These are phyloP conservation scores for Aricia artaxerxes DNA, from an alignment of 2,888 invertebrate genomes.

Conservation along the genomic window DNA sequence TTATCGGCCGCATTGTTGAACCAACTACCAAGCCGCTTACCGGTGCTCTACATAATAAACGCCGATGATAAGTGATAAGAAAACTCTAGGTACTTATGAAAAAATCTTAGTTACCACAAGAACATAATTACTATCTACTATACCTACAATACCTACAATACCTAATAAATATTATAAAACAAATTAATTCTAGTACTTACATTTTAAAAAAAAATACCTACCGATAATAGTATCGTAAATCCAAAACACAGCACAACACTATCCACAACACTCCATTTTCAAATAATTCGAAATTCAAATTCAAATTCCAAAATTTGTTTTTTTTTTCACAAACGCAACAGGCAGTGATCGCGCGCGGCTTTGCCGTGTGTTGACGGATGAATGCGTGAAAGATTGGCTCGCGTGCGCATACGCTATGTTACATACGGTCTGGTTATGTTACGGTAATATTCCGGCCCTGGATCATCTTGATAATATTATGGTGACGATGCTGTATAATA, in stretches of 20 bases:
- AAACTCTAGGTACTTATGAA: no score
- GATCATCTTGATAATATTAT: not conserved
- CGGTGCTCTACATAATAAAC: not conserved
- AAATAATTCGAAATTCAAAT: slow-evolving; percentile 51
- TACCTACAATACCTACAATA: not conserved
- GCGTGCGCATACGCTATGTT: slow-evolving; percentile 52
- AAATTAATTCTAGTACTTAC: not conserved
- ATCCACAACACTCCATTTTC: slow-evolving; percentile 39
- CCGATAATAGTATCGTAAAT: slow-evolving; percentile 41
- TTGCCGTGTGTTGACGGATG: slow-evolving; percentile 56
- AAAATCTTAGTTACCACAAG: no score
- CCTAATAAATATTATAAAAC: not conserved
- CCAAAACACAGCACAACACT: slow-evolving; percentile 42
- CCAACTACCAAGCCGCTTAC: not conserved
- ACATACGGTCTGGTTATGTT: slow-evolving; percentile 50
- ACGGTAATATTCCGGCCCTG: slow-evolving; percentile 51
- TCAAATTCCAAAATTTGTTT: slow-evolving; percentile 41
- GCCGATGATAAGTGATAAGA: no score
- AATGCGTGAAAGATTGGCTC: slow-evolving; percentile 57
- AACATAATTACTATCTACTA: not conserved
- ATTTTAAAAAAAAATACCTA: slow-evolving; percentile 37
- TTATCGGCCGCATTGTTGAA: not conserved
- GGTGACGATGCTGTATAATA: not conserved
- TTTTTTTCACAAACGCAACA: slow-evolving; percentile 41
- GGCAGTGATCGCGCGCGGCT: slow-evolving; percentile 56